Evolutionary conservation across 1,140 invertebrate genomes (phyloP).

Genomic region (Zaprionus africanus): DNA sequence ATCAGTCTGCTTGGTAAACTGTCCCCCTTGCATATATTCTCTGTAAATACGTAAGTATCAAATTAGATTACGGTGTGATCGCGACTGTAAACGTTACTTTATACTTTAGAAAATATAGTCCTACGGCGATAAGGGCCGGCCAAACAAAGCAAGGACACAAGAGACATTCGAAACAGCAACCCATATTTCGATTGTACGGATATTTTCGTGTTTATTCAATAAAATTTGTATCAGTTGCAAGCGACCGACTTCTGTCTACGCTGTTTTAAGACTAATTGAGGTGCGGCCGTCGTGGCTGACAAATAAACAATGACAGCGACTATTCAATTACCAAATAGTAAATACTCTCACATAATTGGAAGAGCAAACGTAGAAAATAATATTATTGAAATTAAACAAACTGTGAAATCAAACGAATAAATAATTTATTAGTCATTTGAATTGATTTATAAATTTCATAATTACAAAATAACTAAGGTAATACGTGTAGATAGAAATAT

Average conservation of each 20-base stretch:
- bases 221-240: not conserved
- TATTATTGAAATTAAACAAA: not conserved
- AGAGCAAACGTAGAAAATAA: not conserved
- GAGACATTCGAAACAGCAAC: not conserved
- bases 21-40: constrained; percentile 84
- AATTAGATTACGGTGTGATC: not conserved
- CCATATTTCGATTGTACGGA: constrained; percentile 12
- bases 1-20: constrained; percentile 85
- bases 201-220: not conserved
- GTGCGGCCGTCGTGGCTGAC: not conserved
- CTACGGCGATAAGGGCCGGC: constrained; percentile 1
- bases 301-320: not conserved
- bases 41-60: not conserved
- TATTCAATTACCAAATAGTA: not conserved
- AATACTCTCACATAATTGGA: not conserved
- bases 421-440: not conserved
- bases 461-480: not conserved
- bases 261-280: not conserved
- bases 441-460: not conserved
- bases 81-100: not conserved
- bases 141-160: constrained; percentile 7
- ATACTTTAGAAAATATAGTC: constrained; percentile 31
- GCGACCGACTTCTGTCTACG: not conserved
- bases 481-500: not conserved
- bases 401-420: not conserved